Percentiles rank a stretch among this genome's conserved stretches.
These are phyloP conservation scores for Xanthostigma xanthostigma DNA, from an alignment of 2,888 invertebrate genomes.

Conservation along the genomic window DNA sequence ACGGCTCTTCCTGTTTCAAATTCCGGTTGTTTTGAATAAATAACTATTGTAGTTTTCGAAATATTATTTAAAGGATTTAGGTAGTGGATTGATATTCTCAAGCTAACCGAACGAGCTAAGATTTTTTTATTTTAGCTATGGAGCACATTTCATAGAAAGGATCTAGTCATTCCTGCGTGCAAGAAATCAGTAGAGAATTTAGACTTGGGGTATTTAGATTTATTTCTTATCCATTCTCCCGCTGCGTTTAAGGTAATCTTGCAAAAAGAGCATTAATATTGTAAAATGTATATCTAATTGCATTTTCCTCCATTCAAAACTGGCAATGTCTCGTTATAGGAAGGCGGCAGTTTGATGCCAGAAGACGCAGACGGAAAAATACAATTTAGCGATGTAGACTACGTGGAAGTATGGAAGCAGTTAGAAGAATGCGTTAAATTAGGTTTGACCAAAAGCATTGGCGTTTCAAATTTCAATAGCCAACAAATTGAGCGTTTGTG, in stretches of 20 bases:
- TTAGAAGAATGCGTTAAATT: constrained; percentile 58
- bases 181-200: constrained; percentile 55
- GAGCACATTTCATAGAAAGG: constrained; percentile 71
- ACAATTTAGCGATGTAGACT: constrained; percentile 50
- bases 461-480: constrained; percentile 77
- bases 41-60: too few species aligned
- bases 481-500: constrained; percentile 57
- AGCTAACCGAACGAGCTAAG: too few species aligned
- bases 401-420: constrained; percentile 61
- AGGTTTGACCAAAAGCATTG: constrained; percentile 63
- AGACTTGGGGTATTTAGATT: constrained; percentile 62
- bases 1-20: too few species aligned
- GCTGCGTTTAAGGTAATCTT: constrained; percentile 54
- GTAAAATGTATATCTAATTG: too few species aligned
- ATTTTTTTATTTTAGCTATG: constrained; percentile 31
- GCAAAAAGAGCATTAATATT: too few species aligned
- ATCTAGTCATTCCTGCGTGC: constrained; percentile 56
- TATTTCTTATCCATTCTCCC: constrained; percentile 90
- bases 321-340: constrained; percentile 20
- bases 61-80: too few species aligned
- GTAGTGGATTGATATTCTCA: too few species aligned
- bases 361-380: constrained; percentile 40
- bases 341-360: constrained; percentile 41
- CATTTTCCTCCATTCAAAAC: too few species aligned
- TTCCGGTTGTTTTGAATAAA: too few species aligned